phyloP scores from a whole-genome alignment of 2,888 invertebrate genomes.

The Yponomeuta cagnagella region DNA sequence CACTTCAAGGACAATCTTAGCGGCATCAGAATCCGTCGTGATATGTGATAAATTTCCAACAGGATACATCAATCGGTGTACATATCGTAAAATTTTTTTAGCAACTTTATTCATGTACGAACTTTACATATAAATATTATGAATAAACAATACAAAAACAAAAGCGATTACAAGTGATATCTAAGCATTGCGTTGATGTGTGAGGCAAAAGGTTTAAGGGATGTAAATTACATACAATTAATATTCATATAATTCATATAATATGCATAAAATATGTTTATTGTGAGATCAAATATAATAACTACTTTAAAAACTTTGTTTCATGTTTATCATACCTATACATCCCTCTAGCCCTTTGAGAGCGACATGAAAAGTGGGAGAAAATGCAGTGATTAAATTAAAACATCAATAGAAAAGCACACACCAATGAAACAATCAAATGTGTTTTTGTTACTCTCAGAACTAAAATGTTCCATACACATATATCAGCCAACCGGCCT shows the following conservation, averaged over 20 bases:
- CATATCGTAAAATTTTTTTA: too few relatives aligned
- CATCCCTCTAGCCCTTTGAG: constrained; percentile 68
- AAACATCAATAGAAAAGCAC: constrained; percentile 10
- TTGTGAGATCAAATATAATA: neutral
- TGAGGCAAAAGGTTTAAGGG: constrained; percentile 62
- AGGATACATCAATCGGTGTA: too few relatives aligned
- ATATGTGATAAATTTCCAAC: too few relatives aligned
- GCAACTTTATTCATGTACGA: too few relatives aligned
- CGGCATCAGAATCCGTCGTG: too few relatives aligned
- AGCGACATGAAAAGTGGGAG: constrained; percentile 44
- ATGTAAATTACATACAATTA: constrained; percentile 34
- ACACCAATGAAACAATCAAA: neutral
- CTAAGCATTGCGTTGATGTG: neutral
- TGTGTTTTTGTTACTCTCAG: neutral
- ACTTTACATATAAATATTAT: neutral
- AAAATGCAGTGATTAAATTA: constrained; percentile 30
- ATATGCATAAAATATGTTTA: constrained; percentile 11
- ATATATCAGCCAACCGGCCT: too few relatives aligned
- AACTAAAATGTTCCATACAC: neutral
- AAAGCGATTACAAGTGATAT: neutral
- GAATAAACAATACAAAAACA: neutral
- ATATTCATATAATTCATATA: constrained; percentile 22
- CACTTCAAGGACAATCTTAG: too few relatives aligned
- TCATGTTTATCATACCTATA: constrained; percentile 50
- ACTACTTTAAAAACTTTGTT: neutral